Evolutionary conservation across 2,797 vertebrate species (phyloP).

Genomic region (Amblyopsis hoosieri): DNA sequence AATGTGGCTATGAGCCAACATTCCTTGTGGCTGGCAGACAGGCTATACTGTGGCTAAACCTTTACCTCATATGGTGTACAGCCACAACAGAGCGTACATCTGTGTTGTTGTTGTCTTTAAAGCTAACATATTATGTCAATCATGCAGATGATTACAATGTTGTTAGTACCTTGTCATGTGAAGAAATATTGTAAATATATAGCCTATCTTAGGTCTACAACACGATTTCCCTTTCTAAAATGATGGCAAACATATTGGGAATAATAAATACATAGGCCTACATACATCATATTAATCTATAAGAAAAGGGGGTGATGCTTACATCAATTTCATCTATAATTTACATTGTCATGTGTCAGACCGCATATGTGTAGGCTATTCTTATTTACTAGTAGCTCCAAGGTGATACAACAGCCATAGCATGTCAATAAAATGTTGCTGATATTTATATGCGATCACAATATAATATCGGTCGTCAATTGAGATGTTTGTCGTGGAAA

Average conservation of each 20-base stretch:
- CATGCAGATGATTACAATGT: too few relatives aligned
- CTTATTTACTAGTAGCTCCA: constrained; percentile 14
- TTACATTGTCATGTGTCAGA: constrained; percentile 67
- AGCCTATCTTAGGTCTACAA: neutral
- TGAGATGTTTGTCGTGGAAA: constrained; percentile 40
- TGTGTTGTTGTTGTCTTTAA: neutral
- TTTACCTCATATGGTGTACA: neutral
- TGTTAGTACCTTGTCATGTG: too few relatives aligned
- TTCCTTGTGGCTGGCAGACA: constrained; percentile 10
- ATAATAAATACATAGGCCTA: neutral
- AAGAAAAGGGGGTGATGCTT: constrained; percentile 19
- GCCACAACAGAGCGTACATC: neutral
- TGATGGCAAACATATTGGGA: neutral
- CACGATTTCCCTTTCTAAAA: neutral
- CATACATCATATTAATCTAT: constrained; percentile 22
- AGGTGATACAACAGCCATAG: constrained; percentile 1
- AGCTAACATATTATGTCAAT: too few relatives aligned
- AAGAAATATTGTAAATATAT: neutral
- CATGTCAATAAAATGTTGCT: neutral
- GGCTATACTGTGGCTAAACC: constrained; percentile 1
- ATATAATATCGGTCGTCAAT: constrained; percentile 26
- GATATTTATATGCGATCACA: constrained; percentile 10
- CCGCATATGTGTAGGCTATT: constrained; percentile 34
- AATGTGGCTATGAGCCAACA: constrained; percentile 31
- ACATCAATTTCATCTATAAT: constrained; percentile 71